Evolutionary conservation across 2,113 vertebrate species (phyloP).

Genomic region (Dasyornis broadbenti): DNA sequence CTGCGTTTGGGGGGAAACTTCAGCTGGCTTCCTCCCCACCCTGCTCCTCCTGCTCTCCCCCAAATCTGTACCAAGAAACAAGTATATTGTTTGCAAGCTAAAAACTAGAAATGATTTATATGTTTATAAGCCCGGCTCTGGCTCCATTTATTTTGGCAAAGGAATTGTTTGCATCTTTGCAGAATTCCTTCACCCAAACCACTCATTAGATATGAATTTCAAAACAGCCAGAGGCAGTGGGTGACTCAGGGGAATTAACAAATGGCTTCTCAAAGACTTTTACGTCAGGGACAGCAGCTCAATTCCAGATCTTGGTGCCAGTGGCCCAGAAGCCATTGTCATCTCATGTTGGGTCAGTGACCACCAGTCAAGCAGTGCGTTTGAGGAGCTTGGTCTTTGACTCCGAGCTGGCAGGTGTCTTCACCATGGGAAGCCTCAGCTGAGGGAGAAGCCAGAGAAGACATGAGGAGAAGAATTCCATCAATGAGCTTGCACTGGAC

Average conservation of each 20-base stretch:
- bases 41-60: background rate
- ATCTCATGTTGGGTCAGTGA: background rate
- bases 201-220: conserved; percentile 61
- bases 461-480: background rate
- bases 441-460: background rate
- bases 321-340: background rate
- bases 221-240: conserved; percentile 49
- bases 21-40: background rate
- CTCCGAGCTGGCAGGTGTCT: background rate
- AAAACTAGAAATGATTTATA: conserved; percentile 62
- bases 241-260: conserved; percentile 51
- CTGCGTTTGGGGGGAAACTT: background rate
- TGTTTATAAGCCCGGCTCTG: conserved; percentile 49
- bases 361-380: rapidly evolving
- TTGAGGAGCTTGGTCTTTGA: background rate
- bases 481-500: background rate
- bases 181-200: conserved; percentile 57
- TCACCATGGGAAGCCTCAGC: background rate
- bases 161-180: conserved; percentile 59
- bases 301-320: background rate
- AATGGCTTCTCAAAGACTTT: conserved; percentile 51
- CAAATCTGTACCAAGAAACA: background rate
- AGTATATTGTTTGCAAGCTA: conserved; percentile 47
- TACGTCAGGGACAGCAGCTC: conserved; percentile 20
- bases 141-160: conserved; percentile 62